These are phyloP conservation scores for Phrynocephalus forsythii DNA, from an alignment of 2,797 vertebrate species.

Conservation along the genomic window DNA sequence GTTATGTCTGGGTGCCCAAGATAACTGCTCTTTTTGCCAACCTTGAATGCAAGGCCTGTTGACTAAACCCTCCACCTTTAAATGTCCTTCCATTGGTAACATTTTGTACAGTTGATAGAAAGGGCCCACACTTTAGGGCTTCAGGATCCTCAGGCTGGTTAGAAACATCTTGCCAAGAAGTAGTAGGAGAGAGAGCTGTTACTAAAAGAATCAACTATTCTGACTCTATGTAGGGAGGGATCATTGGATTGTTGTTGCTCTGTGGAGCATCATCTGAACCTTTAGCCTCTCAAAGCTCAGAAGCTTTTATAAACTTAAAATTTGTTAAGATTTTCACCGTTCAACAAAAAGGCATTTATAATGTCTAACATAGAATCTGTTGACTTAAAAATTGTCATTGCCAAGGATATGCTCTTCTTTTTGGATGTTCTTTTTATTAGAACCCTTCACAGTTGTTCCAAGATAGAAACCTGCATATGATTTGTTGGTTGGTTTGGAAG, in stretches of 20 bases:
- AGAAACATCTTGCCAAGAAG: neutral
- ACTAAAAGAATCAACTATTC: neutral
- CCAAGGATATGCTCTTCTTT: accelerated
- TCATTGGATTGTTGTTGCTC: neutral
- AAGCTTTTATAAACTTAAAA: neutral
- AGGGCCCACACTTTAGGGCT: neutral
- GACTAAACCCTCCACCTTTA: constrained; percentile 6
- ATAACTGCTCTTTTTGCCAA: constrained; percentile 8
- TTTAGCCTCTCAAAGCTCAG: neutral
- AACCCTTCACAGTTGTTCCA: neutral
- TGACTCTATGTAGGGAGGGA: neutral
- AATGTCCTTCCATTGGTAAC: constrained; percentile 2
- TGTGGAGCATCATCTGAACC: neutral
- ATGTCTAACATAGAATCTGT: neutral
- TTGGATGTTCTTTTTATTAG: neutral
- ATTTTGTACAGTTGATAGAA: constrained; percentile 5
- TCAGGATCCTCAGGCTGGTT: neutral
- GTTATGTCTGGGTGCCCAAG: neutral
- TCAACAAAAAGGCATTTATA: neutral
- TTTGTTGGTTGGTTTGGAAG: constrained; percentile 54
- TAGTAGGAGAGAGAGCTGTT: neutral
- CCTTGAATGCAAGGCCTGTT: constrained; percentile 7
- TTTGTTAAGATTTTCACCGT: neutral
- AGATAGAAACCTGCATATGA: constrained; percentile 29
- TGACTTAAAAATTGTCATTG: neutral